Conservation (phyloP, 2,113 vertebrate genomes). For the zebrafish (Danio rerio) region DNA sequence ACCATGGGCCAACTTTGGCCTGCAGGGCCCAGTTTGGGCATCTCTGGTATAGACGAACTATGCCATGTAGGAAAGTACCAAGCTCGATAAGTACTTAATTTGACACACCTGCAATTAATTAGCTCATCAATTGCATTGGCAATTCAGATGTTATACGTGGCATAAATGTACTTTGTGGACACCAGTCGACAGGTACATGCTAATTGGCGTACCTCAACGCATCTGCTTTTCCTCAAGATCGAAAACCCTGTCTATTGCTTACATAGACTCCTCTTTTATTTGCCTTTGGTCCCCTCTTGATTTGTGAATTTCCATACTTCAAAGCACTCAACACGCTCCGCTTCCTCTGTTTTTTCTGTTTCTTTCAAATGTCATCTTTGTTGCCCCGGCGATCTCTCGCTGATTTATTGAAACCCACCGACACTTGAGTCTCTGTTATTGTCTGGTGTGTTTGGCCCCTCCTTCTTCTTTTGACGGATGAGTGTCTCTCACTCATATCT, state of each 20-base stretch:
- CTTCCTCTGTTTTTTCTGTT: conserved; percentile 14
- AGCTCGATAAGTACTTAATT: conserved; percentile 68
- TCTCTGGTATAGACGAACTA: too few species aligned
- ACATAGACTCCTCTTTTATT: not conserved
- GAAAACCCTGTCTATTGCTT: not conserved
- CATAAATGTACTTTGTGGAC: conserved; percentile 4
- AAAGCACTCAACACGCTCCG: conserved; percentile 8
- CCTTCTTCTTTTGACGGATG: conserved; percentile 38
- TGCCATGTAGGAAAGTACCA: conserved; percentile 57
- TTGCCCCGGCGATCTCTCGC: conserved; percentile 10
- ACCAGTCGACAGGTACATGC: not conserved
- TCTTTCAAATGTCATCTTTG: conserved; percentile 37
- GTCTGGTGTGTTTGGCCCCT: conserved; percentile 27
- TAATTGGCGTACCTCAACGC: not conserved
- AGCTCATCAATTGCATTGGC: conserved; percentile 60
- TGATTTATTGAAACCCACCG: conserved; percentile 18
- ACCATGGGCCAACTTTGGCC: too few species aligned
- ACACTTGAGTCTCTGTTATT: conserved; percentile 30
- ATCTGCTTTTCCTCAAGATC: not conserved
- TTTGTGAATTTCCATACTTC: conserved; percentile 27
- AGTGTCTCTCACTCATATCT: conserved; percentile 50
- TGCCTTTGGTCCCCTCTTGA: not conserved
- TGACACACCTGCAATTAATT: conserved; percentile 70
- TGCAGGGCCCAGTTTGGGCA: too few species aligned
- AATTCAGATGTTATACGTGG: conserved; percentile 56